Base-by-base conservation (phyloP, 2,888 invertebrate species). In the Sarcophaga carnaria region DNA sequence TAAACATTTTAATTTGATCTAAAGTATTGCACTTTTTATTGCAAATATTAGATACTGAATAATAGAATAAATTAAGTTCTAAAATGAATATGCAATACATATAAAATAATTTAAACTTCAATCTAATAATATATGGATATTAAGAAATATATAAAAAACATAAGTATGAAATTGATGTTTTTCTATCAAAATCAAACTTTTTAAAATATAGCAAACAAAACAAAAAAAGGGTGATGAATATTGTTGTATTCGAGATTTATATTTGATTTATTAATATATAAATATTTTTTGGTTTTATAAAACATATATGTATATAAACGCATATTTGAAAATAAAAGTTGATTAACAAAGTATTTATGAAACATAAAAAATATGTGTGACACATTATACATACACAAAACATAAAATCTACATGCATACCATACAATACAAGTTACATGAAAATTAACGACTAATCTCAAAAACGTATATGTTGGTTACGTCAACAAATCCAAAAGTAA, bases 211-310 rank as follows among this genome's bases (percentile, higher is more conserved):
- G 2, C 10, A 37, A 37, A 37, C 8, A 37, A 37, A 37, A 37
- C 1, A 37, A 37, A 37, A 37, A 37, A 37, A 8, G 2, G 6
- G 3, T 54, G 54, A 14, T 54, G 17, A 54, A 54, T 54, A 54
- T 54, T 54, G 17, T 17, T 14, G 54, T 54, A 54, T 54, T 54
- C 17, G 54, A 54, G 54, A 54, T 14, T 54, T 54, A 54, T 54
- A 54, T 54, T 54, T 54, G 49, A 49, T 54, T 70, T 70, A 54
- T 54, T 49, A 69, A 47, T n/a, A 47, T 69, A 69, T 69, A 69
- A 70, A 54, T 54, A 70, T 70, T 70, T 70, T 70, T 70, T 70
- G 49, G 70, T 70, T 49, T 70, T 70, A 45, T 45, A 69, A 47
- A 20, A 63, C 10, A 63, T 63, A 22, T 63, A 22, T 63, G 63